Evolutionary conservation across 2,113 vertebrate species (phyloP), one percentile per base, ranked within the genome.

Genomic region (Romanogobio albipinnatus): DNA sequence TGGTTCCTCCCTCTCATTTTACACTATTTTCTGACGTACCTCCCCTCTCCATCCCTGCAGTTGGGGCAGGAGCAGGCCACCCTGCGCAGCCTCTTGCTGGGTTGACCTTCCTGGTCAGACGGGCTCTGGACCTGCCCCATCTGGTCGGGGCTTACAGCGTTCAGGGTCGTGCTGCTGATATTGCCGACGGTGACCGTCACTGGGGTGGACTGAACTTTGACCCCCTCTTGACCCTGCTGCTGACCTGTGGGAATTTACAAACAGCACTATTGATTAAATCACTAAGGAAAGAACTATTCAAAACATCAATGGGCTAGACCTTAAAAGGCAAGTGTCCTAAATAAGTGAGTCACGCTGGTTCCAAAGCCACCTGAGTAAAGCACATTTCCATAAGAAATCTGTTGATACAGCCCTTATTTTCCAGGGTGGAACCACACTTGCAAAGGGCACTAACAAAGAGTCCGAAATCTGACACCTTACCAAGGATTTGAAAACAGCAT

Each of bases 61-160:
- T 99, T 99, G 78, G 98, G 98, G 92, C 98, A 99, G 0, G 98
- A 98, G 88, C 98, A 99, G 88, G 98, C 98, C 81, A 99, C 98
- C 84, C 98, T 96, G 85, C 97, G 96, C 10, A 99, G 91, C 88
- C 97, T 96, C 94, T 99, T 99, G 93, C 97, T 97, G 64, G 97
- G 97, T 14, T 95, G 97, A 2, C 95, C 95, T 87, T 99, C 98
- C 90, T 97, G 97, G 89, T 99, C 98, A 11, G 97, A 97, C 66
- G 95, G 97, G 90, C 98, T 96, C 91, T 99, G 98, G 86, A 98
- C 96, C 70, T 97, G 97, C 33, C 96, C 96, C 92, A 98, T 95
- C 93, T 98, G 98, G 89, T 99, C 98, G 14, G 97, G 97, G 93
- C 97, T 99, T 91, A 97, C 96, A 84, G 95, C 95, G 90, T 95